Conservation (phyloP, 2,113 vertebrate species). For the Genyomyrus donnyi region DNA sequence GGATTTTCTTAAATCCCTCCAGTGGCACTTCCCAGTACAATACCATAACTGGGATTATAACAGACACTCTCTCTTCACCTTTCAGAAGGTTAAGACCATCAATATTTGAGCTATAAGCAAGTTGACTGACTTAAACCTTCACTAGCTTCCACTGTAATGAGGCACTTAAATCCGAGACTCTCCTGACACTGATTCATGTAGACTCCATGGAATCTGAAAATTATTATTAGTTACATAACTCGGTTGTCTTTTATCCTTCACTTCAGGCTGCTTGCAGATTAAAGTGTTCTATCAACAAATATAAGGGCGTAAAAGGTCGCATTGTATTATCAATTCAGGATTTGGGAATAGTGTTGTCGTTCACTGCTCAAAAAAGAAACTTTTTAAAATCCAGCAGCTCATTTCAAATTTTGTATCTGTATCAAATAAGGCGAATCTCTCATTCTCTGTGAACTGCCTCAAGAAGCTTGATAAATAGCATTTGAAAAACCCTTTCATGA, state of each 20-base stretch:
- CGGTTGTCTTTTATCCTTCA: not conserved
- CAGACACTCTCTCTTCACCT: not conserved
- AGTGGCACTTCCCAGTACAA: not conserved
- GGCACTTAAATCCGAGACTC: not conserved
- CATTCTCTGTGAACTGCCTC: not conserved
- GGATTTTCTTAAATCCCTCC: not conserved
- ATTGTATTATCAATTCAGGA: not conserved
- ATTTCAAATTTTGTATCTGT: not conserved
- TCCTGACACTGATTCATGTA: not conserved
- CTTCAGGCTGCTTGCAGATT: not conserved
- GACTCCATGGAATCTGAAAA: not conserved
- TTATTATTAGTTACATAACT: not conserved
- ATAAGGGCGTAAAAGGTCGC: not conserved
- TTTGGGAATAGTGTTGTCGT: not conserved
- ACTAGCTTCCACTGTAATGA: not conserved
- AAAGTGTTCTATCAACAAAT: not conserved
- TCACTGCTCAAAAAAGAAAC: not conserved
- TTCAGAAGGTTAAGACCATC: not conserved
- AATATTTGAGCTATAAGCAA: not conserved
- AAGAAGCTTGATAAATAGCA: not conserved
- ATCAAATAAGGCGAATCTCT: not conserved
- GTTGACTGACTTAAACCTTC: not conserved
- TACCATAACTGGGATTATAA: not conserved
- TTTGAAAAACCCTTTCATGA: not conserved
- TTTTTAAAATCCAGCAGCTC: not conserved